Evolutionary conservation across 2,113 vertebrate genomes (phyloP).

Genomic region (Hypocryptadius cinnamomeus): DNA sequence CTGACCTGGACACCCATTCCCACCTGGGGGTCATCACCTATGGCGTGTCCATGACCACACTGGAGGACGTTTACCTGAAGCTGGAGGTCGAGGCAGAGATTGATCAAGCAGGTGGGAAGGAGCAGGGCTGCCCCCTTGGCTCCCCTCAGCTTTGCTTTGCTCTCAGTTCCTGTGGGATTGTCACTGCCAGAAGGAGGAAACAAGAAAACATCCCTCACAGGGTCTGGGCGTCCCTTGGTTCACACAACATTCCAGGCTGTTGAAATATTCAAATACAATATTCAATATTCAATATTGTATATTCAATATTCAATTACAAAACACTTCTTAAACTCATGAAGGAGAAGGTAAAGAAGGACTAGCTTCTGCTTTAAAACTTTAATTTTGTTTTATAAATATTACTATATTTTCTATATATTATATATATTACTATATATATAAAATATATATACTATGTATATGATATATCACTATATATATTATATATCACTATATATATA

Average conservation of each 20-base stretch:
- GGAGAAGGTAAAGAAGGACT: no score
- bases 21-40: slow-evolving; percentile 87
- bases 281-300: no score
- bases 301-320: no score
- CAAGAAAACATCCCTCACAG: rapidly evolving
- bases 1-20: slow-evolving; percentile 82
- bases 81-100: slow-evolving; percentile 91
- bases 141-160: neutral
- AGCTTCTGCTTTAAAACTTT: no score
- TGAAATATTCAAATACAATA: neutral
- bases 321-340: no score
- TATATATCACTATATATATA: no score
- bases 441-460: no score
- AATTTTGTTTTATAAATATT: no score
- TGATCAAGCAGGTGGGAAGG: slow-evolving; percentile 84
- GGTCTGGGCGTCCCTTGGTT: neutral
- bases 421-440: no score
- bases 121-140: neutral
- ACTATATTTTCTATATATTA: no score
- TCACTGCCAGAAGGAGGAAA: neutral
- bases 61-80: slow-evolving; percentile 96
- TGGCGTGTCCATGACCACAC: slow-evolving; percentile 93
- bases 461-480: no score
- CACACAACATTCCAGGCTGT: rapidly evolving
- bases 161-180: neutral